phyloP scores from a whole-genome alignment of 2,113 vertebrate genomes.

The Cisticola juncidis region DNA sequence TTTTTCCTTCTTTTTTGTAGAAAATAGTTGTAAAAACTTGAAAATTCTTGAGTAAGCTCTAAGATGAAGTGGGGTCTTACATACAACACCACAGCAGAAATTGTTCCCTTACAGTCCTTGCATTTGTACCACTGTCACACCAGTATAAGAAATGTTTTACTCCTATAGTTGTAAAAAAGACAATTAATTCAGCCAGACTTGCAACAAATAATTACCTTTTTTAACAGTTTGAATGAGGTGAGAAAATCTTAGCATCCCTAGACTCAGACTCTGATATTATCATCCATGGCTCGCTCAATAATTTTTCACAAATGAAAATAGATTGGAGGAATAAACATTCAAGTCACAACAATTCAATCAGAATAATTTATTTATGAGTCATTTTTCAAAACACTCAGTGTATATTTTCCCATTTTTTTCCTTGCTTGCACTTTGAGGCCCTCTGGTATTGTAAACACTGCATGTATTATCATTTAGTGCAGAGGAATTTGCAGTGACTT shows the following conservation, averaged over 20 bases:
- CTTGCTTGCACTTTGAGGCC: conserved; percentile 45
- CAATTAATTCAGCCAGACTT: background rate
- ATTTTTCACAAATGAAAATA: conserved; percentile 25
- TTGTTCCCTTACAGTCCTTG: background rate
- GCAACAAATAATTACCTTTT: conserved; percentile 20
- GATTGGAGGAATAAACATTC: conserved; percentile 19
- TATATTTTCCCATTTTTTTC: conserved; percentile 60
- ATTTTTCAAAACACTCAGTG: conserved; percentile 53
- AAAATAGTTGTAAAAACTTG: background rate
- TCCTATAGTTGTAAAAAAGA: background rate
- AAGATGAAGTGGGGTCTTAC: background rate
- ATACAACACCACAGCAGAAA: background rate
- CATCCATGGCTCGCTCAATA: background rate
- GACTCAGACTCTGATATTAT: background rate
- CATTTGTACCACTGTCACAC: background rate
- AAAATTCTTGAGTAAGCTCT: conserved; percentile 12
- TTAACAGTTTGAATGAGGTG: background rate
- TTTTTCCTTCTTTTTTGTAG: background rate
- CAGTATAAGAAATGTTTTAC: background rate
- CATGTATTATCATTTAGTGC: conserved; percentile 41
- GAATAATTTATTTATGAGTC: conserved; percentile 71
- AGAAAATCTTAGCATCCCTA: conserved; percentile 21
- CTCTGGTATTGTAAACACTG: conserved; percentile 51
- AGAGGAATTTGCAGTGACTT: conserved; percentile 45
- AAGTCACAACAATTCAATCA: conserved; percentile 41